Conservation (phyloP, 2,113 vertebrate species). For the Colius striatus region DNA sequence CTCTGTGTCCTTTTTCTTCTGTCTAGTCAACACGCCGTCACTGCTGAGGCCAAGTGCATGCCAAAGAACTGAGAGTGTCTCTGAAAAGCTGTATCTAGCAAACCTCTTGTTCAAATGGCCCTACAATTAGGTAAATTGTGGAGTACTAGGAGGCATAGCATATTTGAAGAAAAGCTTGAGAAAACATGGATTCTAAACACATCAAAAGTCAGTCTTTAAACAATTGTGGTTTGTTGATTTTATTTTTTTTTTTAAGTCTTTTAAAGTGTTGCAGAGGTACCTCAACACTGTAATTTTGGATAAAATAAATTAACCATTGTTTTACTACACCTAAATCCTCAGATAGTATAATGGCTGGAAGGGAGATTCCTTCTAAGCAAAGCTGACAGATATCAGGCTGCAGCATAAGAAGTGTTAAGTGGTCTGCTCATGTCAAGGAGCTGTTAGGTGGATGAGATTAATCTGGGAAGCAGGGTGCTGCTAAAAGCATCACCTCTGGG, state of each 20-base stretch:
- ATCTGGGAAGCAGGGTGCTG: background rate
- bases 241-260: background rate
- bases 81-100: background rate
- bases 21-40: background rate
- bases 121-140: background rate
- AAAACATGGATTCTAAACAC: background rate
- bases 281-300: background rate
- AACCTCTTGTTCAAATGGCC: background rate
- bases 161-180: background rate
- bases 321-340: background rate
- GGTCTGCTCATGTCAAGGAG: background rate
- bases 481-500: background rate
- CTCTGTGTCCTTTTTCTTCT: background rate
- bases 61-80: background rate
- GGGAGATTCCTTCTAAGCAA: background rate
- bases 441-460: background rate
- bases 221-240: background rate
- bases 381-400: background rate
- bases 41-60: background rate
- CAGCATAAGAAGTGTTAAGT: background rate
- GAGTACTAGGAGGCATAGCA: background rate
- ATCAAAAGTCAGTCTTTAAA: background rate
- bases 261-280: background rate
- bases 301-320: background rate
- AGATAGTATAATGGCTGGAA: background rate